Evolutionary conservation across 2,888 invertebrate genomes (phyloP).

Genomic region (Portevinia maculata): DNA sequence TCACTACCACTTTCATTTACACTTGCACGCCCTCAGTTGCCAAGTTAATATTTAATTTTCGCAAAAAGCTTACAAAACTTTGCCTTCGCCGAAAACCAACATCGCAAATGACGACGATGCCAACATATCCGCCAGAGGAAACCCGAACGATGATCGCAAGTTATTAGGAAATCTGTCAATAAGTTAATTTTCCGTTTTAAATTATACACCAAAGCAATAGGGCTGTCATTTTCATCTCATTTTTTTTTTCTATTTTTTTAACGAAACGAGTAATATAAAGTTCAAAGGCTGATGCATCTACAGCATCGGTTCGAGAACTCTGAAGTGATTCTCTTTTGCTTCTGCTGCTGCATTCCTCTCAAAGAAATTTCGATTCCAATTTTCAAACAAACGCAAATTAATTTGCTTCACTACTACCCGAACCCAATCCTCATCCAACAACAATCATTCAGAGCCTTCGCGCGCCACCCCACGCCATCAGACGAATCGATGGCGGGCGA

Average conservation of each 20-base stretch:
- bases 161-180: conserved; percentile 73
- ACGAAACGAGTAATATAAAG: background rate
- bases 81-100: conserved; percentile 46
- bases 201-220: conserved; percentile 55
- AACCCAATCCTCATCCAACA: conserved; percentile 51
- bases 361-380: conserved; percentile 66
- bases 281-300: conserved; percentile 45
- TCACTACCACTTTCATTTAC: conserved; percentile 63
- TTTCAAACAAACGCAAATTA: conserved; percentile 73
- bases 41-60: conserved; percentile 73
- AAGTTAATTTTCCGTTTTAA: conserved; percentile 73
- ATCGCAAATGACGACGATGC: background rate
- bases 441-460: conserved; percentile 51
- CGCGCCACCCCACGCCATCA: background rate
- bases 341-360: conserved; percentile 24
- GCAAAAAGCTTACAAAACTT: conserved; percentile 71
- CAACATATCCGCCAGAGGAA: conserved; percentile 10
- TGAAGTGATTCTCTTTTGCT: conserved; percentile 38
- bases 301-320: conserved; percentile 3
- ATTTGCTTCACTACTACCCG: conserved; percentile 66
- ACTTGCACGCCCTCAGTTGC: conserved; percentile 62
- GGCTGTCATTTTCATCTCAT: background rate
- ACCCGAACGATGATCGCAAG: conserved; percentile 62
- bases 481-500: conserved; percentile 24
- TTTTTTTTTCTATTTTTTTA: conserved; percentile 9